Conservation (phyloP, 2,797 vertebrate genomes). For the Heteromormyrus szaboi region DNA sequence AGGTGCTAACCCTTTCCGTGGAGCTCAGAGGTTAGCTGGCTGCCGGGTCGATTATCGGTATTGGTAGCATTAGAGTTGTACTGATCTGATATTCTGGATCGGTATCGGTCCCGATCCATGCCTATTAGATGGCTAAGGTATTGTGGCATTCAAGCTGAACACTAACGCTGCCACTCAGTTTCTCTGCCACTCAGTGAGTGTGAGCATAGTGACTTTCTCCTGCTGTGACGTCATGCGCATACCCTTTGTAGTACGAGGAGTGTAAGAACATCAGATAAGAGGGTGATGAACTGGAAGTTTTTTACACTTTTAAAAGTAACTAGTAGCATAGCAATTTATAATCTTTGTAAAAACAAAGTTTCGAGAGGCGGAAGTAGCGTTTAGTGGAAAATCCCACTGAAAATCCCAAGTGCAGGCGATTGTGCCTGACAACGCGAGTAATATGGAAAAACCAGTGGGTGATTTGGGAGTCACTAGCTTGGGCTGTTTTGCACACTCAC, state of each 20-base stretch:
- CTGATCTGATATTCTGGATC: background rate
- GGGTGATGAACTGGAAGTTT: too few relatives aligned
- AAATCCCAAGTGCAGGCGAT: too few relatives aligned
- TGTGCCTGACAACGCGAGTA: too few relatives aligned
- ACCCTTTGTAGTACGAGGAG: background rate
- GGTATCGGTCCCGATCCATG: background rate
- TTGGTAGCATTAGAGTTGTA: background rate
- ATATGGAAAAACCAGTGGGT: too few relatives aligned
- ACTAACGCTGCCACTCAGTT: background rate
- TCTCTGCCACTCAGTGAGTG: background rate
- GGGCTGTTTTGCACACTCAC: too few relatives aligned
- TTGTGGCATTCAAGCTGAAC: background rate
- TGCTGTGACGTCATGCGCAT: background rate
- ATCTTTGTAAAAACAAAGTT: too few relatives aligned
- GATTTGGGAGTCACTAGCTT: too few relatives aligned
- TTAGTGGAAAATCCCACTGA: too few relatives aligned
- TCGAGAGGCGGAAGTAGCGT: too few relatives aligned
- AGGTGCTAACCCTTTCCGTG: background rate
- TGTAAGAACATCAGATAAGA: too few relatives aligned
- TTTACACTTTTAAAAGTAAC: too few relatives aligned
- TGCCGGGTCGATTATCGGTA: background rate
- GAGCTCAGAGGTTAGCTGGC: background rate
- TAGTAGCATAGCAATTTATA: too few relatives aligned
- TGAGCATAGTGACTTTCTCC: background rate
- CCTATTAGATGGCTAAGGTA: background rate